Evolutionary conservation across 2,113 vertebrate species (phyloP).

Genomic region (Romanogobio albipinnatus): DNA sequence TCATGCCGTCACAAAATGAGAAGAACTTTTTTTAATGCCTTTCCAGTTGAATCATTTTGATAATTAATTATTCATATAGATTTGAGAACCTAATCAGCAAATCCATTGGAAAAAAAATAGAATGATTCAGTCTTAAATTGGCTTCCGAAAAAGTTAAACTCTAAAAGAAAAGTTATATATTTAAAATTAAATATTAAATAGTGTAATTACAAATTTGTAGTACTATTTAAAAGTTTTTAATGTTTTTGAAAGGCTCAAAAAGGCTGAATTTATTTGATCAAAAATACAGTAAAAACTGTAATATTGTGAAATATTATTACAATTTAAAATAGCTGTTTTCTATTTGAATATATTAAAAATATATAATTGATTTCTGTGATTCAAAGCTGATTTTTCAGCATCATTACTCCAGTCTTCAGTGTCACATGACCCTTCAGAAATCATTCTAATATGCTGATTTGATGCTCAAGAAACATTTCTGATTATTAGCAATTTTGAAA

Average conservation of each 20-base stretch:
- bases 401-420: background rate
- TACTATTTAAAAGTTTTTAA: background rate
- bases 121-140: background rate
- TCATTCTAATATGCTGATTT: background rate
- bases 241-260: background rate
- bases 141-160: background rate
- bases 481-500: no score
- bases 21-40: background rate
- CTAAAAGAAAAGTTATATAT: no score
- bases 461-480: no score
- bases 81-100: background rate
- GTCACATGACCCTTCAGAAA: slow-evolving; percentile 3
- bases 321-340: background rate
- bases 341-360: background rate
- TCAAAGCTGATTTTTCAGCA: background rate
- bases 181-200: background rate
- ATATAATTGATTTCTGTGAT: background rate
- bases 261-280: background rate
- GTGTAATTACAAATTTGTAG: background rate
- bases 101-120: background rate
- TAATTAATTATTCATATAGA: background rate
- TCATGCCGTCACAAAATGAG: background rate
- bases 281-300: background rate
- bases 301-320: background rate
- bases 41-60: background rate